Percentiles rank a stretch among this genome's conserved stretches.
These are phyloP conservation scores for Emmelina monodactyla DNA, from an alignment of 2,888 invertebrate genomes.

Conservation along the genomic window DNA sequence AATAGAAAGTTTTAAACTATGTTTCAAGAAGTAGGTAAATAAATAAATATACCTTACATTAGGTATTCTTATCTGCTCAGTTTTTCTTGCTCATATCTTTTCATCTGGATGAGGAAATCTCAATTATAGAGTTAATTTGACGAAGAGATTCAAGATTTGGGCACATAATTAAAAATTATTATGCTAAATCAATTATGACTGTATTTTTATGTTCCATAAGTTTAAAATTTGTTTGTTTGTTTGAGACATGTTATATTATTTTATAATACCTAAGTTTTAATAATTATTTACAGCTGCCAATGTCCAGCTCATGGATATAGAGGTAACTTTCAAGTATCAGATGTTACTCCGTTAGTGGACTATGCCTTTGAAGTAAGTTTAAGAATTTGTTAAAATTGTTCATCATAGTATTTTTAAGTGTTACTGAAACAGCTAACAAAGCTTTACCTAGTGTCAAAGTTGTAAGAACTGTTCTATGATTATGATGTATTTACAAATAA, in stretches of 20 bases:
- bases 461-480: not conserved
- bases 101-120: too few relatives aligned
- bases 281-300: constrained; percentile 64
- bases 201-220: not conserved
- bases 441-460: too few relatives aligned
- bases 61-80: too few relatives aligned
- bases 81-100: too few relatives aligned
- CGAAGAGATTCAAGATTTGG: too few relatives aligned
- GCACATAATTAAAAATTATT: too few relatives aligned
- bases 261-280: not conserved
- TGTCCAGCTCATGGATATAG: constrained; percentile 79
- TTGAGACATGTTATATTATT: not conserved
- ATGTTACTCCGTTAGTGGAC: constrained; percentile 67
- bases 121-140: too few relatives aligned
- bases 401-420: not conserved
- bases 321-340: constrained; percentile 56
- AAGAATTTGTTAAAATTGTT: too few relatives aligned
- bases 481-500: not conserved
- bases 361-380: constrained; percentile 82
- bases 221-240: not conserved
- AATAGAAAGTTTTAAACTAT: too few relatives aligned
- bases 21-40: too few relatives aligned
- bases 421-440: not conserved
- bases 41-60: too few relatives aligned
- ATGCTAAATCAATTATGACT: too few relatives aligned